These are phyloP conservation scores for Uria aalge DNA, from an alignment of 2,113 vertebrate genomes.

Conservation along the genomic window DNA sequence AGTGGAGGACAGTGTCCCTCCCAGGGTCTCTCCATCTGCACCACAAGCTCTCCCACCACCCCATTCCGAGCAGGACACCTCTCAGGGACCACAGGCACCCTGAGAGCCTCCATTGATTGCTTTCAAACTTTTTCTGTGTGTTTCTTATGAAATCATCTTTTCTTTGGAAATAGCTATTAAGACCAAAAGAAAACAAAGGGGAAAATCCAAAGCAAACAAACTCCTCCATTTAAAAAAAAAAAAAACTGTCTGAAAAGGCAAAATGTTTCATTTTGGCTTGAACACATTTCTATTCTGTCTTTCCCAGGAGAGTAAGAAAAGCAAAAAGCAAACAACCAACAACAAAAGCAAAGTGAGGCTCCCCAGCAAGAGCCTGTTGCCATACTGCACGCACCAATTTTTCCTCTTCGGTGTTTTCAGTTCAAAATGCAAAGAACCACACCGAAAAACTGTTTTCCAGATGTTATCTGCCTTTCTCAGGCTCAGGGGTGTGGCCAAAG, in stretches of 20 bases:
- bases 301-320: background rate
- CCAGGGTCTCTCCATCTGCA: background rate
- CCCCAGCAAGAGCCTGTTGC: background rate
- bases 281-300: background rate
- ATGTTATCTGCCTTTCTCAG: background rate
- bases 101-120: background rate
- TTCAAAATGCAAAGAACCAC: background rate
- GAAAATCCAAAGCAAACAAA: background rate
- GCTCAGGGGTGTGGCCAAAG: background rate
- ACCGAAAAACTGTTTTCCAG: accelerated
- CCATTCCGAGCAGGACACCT: background rate
- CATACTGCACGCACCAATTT: background rate
- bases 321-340: background rate
- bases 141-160: background rate
- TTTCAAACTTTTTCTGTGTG: background rate
- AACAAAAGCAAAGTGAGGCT: background rate
- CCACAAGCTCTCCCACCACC: background rate
- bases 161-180: background rate
- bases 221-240: accelerated
- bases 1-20: background rate
- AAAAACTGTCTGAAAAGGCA: background rate
- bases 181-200: background rate
- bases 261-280: background rate
- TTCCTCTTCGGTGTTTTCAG: background rate
- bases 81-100: background rate